Evolutionary conservation across 1,140 invertebrate species (phyloP).

Genomic region (Ceratoteleas bidentatus): DNA sequence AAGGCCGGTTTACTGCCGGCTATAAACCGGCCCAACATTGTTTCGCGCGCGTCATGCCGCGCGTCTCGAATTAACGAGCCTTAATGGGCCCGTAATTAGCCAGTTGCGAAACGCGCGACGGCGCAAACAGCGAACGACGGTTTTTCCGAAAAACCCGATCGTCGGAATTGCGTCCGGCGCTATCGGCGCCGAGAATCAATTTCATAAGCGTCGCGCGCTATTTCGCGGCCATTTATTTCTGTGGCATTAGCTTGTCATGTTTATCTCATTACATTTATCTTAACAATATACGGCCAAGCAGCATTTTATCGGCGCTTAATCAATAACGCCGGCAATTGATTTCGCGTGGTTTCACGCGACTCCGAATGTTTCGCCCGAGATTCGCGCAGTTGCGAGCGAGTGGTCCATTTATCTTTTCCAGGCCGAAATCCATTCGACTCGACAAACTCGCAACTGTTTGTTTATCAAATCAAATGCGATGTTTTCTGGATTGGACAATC

Average conservation of each 20-base stretch:
- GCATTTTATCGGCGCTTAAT: constrained; percentile 60
- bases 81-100: constrained; percentile 19
- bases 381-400: no score
- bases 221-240: constrained; percentile 51
- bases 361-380: background rate
- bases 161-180: constrained; percentile 19
- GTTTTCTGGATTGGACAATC: no score
- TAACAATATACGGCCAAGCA: constrained; percentile 57
- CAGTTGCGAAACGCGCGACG: constrained; percentile 15
- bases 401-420: no score
- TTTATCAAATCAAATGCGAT: no score
- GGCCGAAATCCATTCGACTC: no score
- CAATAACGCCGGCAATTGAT: constrained; percentile 57
- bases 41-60: background rate
- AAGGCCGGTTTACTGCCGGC: constrained; percentile 11
- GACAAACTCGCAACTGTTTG: no score
- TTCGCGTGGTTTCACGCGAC: constrained; percentile 22
- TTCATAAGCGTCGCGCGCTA: constrained; percentile 48
- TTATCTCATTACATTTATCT: constrained; percentile 67
- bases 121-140: constrained; percentile 13
- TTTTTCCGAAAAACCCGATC: constrained; percentile 42
- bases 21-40: constrained; percentile 28
- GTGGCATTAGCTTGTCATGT: constrained; percentile 64
- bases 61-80: background rate
- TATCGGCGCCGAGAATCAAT: constrained; percentile 60